Evolutionary conservation across 1,140 invertebrate genomes (phyloP), one percentile per base, ranked within the genome.

Genomic region (Uloborus diversus): DNA sequence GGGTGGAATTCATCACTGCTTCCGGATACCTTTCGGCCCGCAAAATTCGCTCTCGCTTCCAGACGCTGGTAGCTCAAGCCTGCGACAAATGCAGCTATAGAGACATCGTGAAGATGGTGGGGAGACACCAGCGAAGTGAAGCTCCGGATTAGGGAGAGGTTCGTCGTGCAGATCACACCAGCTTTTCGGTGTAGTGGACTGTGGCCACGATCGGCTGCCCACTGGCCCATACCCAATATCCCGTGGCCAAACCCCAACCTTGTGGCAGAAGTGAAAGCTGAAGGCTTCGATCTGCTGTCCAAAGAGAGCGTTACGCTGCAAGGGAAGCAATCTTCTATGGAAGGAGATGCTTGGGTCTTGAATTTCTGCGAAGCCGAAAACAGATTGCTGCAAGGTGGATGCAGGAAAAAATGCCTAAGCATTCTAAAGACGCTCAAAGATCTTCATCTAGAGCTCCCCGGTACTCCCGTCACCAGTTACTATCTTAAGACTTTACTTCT

Each of bases 271-370:
- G 96, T 98, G 1, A 98, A 99, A 84, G 94, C 94, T 0, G 96
- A 99, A 88, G 97, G 97, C 2, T 99, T 99, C 87, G 96, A 99
- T 86, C 88, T 99, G 78, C 86, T 99, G 4, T 97, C 94, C 7
- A 97, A 97, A 85, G 97, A 99, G 86, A 93, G 93, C 83, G 90
- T 94, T 11, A 83, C 88, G 84, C 75, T 89, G 85, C 85, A 89
- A 82, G 96, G 96, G 17, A 97, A 98, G 86, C 95, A 97, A 85
- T 94, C 94, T 0, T 95, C 95, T 0, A 97, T 98, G 92, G 97
- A 99, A 86, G 97, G 97, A 0, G 97, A 99, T 87, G 96, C 97
- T 25, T 99, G 97, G 97, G 94, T 96, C 14, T 89, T 99, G 84
- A 95, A 93, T 13, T 99, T 99, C 88, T 90, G 92, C 57, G 96